These are phyloP conservation scores for Neodiprion fabricii DNA, from an alignment of 1,140 invertebrate genomes.

Conservation along the genomic window DNA sequence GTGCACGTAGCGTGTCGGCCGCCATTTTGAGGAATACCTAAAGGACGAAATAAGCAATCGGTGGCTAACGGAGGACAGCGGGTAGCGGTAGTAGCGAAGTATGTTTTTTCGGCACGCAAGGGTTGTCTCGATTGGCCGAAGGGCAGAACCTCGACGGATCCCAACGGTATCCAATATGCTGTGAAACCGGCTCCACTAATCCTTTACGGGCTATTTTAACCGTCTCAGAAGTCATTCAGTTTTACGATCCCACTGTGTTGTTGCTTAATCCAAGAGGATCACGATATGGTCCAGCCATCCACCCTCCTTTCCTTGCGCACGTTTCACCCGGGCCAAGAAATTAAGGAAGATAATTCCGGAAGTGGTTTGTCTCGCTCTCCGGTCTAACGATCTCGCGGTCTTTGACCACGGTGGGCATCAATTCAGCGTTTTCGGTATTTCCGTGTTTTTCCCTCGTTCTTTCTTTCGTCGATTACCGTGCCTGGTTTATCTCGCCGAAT, in stretches of 20 bases:
- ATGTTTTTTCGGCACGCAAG: too few species aligned
- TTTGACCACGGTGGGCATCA: not conserved
- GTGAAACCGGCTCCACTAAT: not conserved
- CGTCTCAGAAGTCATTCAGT: constrained; percentile 1
- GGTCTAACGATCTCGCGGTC: not conserved
- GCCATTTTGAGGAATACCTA: too few species aligned
- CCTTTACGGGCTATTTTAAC: not conserved
- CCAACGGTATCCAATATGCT: not conserved
- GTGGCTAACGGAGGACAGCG: not conserved
- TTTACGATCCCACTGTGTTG: not conserved
- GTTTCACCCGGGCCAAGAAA: not conserved
- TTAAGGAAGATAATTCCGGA: not conserved
- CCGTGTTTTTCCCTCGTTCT: too few species aligned
- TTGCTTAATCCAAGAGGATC: not conserved
- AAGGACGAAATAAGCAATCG: not conserved
- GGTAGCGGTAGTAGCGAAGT: too few species aligned
- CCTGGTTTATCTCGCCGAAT: not conserved
- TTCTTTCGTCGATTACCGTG: too few species aligned
- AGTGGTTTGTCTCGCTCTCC: not conserved
- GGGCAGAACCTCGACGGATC: not conserved
- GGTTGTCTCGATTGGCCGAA: too few species aligned
- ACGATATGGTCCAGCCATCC: not conserved
- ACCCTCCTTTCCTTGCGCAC: not conserved
- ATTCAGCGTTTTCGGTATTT: too few species aligned
- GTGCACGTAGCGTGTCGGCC: not conserved